Evolutionary conservation across 2,888 invertebrate species (phyloP).

Genomic region (Euplexia lucipara): DNA sequence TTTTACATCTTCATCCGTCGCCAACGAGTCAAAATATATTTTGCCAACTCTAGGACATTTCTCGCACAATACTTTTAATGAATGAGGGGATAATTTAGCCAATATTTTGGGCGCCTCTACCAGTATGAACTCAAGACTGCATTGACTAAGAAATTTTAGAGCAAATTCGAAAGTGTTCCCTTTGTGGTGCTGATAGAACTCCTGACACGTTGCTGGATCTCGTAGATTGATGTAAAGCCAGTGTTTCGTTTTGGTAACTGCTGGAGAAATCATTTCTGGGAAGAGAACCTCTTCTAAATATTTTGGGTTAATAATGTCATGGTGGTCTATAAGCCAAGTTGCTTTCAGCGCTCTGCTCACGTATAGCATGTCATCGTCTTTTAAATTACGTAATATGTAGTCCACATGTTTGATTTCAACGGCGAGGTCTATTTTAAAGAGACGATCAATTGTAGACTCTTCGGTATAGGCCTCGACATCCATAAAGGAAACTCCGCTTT

Average conservation of each 20-base stretch:
- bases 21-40: slow-evolving; percentile 73
- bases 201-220: slow-evolving; percentile 69
- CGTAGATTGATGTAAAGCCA: slow-evolving; percentile 69
- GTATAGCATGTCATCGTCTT: slow-evolving; percentile 79
- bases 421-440: slow-evolving; percentile 81
- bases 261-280: slow-evolving; percentile 77
- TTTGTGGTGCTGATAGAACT: slow-evolving; percentile 77
- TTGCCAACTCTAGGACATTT: slow-evolving; percentile 69
- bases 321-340: slow-evolving; percentile 75
- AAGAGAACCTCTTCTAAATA: slow-evolving; percentile 76
- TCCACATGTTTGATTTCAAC: slow-evolving; percentile 72
- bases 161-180: slow-evolving; percentile 67
- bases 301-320: slow-evolving; percentile 73
- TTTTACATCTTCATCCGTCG: slow-evolving; percentile 61
- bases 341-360: slow-evolving; percentile 79
- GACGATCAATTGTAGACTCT: slow-evolving; percentile 70
- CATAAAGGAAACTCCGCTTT: slow-evolving; percentile 32
- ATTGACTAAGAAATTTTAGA: slow-evolving; percentile 74
- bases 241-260: slow-evolving; percentile 72
- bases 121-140: slow-evolving; percentile 70
- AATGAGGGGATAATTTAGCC: slow-evolving; percentile 71
- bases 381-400: slow-evolving; percentile 75
- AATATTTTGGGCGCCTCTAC: slow-evolving; percentile 68
- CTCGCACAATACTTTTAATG: slow-evolving; percentile 75
- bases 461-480: slow-evolving; percentile 66